Base-by-base conservation (phyloP, 64 coral and sea anemone genomes). In the Dendronephthya gigantea region DNA sequence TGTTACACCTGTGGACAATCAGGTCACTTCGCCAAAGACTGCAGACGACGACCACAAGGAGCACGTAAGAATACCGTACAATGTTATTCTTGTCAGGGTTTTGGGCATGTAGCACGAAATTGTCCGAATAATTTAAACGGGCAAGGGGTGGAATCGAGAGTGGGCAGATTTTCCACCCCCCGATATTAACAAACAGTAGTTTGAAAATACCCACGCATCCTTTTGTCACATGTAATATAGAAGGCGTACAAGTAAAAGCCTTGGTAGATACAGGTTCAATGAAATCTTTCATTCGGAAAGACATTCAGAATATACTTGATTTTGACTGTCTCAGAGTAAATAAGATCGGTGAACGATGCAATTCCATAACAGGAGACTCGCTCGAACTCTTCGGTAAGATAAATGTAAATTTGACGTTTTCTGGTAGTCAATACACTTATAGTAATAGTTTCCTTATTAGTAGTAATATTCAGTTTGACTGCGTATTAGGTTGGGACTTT, bases 271-370 rank as follows among this genome's bases (percentile, higher is more conserved):
- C 72, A 1, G 84, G 84, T 12, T 83, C 48, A 0, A 90, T 90
- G 84, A 82, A 38, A 62, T 65, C 76, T 0, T 87, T 87, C 62
- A 69, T 83, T 23, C 86, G 39, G 39, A 28, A 83, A 31, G 81
- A 91, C 45, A 47, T 91, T 9, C 75, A 91, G 19, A 19, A 35
- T 51, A 83, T 87, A 29, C 39, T 91, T 69, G 90, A 87, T 68
- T 91, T 90, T 70, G 36, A 83, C 2, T 6, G 69, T 29, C 2
- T 1, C 7, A 75, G 35, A 37, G 7, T 75, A 75, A 4, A 75
- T 75, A 75, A 37, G 17, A 4, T 4, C n/a, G n/a, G 10, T 34
- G 69, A 37, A 75, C 28, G 35, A 75, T 75, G 28, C 69, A 75
- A 34, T 34, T 75, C 69, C 34, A 75, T 75, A 33, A 75, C 69